A percentile compares a stretch with the other conserved stretches of the same genome.
Conservation (phyloP, 2,888 invertebrate species). For the Lithophane ornitopus region DNA sequence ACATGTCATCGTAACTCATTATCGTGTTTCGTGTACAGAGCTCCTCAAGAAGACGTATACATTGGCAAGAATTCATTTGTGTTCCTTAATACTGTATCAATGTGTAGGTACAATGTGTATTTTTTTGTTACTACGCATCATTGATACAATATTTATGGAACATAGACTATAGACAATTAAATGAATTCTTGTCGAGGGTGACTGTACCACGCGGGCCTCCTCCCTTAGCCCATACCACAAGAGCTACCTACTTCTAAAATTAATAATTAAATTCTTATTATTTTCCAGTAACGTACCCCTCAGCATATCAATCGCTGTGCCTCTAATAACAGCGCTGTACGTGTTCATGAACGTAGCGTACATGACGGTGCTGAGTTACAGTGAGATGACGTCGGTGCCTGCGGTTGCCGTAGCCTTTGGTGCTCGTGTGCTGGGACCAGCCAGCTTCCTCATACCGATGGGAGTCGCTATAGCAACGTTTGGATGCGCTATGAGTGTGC, state of each 20-base stretch:
- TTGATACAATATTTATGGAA: too few species aligned
- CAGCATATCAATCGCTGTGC: slow-evolving; percentile 95
- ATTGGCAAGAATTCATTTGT: too few species aligned
- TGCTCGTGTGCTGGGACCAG: slow-evolving; percentile 91
- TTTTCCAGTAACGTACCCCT: slow-evolving; percentile 93
- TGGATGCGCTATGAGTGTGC: slow-evolving; percentile 94
- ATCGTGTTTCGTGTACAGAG: too few species aligned
- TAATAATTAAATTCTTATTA: background rate
- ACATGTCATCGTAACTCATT: background rate
- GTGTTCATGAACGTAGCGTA: slow-evolving; percentile 97
- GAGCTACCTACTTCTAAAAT: too few species aligned
- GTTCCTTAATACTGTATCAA: too few species aligned
- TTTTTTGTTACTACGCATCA: too few species aligned
- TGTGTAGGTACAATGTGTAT: too few species aligned
- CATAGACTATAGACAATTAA: too few species aligned
- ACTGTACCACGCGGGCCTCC: too few species aligned
- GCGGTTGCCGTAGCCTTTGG: slow-evolving; percentile 96
- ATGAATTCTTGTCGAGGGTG: too few species aligned
- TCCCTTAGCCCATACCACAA: too few species aligned
- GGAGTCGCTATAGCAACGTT: slow-evolving; percentile 95
- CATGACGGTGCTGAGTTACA: slow-evolving; percentile 94
- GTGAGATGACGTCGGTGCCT: slow-evolving; percentile 93
- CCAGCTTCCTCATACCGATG: slow-evolving; percentile 93
- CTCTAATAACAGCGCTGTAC: slow-evolving; percentile 94
- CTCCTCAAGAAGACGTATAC: too few species aligned